Evolutionary conservation across 2,888 invertebrate genomes (phyloP), one percentile per base, ranked within the genome.

Genomic region (Lasioglossum vierecki): DNA sequence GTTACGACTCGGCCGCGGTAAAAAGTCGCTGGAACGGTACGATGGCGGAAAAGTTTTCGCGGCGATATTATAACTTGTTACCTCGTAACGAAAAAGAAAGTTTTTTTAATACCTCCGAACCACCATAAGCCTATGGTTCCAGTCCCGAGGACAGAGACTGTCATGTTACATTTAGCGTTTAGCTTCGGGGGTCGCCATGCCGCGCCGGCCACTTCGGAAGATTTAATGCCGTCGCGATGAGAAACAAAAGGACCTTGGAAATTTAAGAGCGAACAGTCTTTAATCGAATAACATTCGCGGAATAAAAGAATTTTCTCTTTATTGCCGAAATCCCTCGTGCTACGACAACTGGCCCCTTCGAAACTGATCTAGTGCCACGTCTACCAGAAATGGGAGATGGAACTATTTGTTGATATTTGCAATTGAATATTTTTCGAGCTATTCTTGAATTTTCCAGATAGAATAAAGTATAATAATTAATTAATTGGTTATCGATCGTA

Each of bases 51-150:
- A 84, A 84, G 79, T 83, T 84, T 79, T 66, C 76, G 22, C 26
- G n/a, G 53, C n/a, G 44, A 71, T 79, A 76, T 83, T 83, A 79
- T 83, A 84, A 83, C 84, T 84, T 78, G 83, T 79, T 84, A 83
- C 66, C 76, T 30, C 83, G 72, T 79, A 84, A 84, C 84, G 79
- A 79, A 68, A 72, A 75, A 18, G 71, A 83, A 84, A 84, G 83
- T 84, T 83, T 84, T 84, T 84, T 79, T 79, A 84, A 84, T 84
- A 84, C 84, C 63, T 26, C 49, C 13, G 63, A 39, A 75, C 78
- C 70, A n/a, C 60, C 76, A 13, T 76, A 76, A 83, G 83, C 72
- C 84, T 84, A 79, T 44, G 53, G 53, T 30, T 53, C 66, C 66
- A 13, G 39, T 49, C 35, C 66, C 49, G 57, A 8, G 49, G 63